Base-by-base conservation (phyloP, 2,113 vertebrate genomes). In the Pogona vitticeps region DNA sequence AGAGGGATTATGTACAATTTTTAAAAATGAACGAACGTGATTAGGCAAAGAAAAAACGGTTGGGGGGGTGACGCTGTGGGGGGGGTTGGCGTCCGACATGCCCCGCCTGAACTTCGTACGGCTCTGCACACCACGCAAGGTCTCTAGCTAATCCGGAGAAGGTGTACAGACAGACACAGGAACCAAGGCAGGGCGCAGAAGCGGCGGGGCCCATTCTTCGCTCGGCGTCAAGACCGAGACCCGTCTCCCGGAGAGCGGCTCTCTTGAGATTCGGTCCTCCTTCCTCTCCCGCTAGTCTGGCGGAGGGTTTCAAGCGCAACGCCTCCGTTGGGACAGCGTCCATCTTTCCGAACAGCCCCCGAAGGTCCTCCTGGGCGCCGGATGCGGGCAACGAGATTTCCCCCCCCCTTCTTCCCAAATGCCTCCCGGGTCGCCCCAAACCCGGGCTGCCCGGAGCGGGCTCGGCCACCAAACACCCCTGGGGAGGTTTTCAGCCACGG, bases 21-120 rank as follows among this genome's bases (percentile, higher is more conserved):
- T 52, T 52, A 76, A 84, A 84, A 84, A 71, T 36, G 21, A 14
- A 23, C 67, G 58, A 90, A 42, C 56, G 77, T 71, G 86, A 82
- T 90, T 86, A 75, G 76, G 58, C 8, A 20, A 85, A 75, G 75
- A 65, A 81, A 42, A n/a, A 59, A 1, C 5, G 28, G 3, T 17
- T n/a, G 6, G 71, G 52, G 67, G 46, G 46, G 46, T 52, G 46
- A 52, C 46, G 46, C 46, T 52, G 46, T 52, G 46, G 46, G 28
- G 65, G 65, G 65, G 9, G 9, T 67, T 26, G 12, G 58, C 58
- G 20, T 18, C 58, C 58, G 3, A 13, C 58, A 6, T 58, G 14
- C 61, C 40, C 23, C 26, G 28, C 70, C 46, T 52, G 46, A 6
- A 5, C 10, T 10, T 52, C 10, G 31, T 5, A 1, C 18, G 23